Conservation (phyloP, 2,797 vertebrate genomes). For the Sarcoramphus papa region DNA sequence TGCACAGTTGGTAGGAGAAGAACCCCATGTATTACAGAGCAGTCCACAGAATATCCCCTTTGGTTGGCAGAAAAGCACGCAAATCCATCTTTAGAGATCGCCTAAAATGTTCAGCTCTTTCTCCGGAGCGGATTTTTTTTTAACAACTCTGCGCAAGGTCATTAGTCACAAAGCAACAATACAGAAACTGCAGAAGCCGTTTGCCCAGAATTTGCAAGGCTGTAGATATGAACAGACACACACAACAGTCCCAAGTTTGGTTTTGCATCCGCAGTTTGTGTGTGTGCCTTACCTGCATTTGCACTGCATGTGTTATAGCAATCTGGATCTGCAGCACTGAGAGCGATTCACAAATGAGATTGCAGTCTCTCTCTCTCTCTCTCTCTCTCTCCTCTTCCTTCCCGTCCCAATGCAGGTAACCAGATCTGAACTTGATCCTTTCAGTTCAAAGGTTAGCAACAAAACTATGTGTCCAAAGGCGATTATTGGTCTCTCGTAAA, state of each 20-base stretch:
- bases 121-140: constrained; percentile 64
- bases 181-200: constrained; percentile 67
- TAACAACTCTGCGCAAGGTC: constrained; percentile 81
- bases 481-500: constrained; percentile 53
- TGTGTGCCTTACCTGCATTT: constrained; percentile 87
- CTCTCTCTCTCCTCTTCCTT: constrained; percentile 59
- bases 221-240: constrained; percentile 38
- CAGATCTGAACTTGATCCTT: constrained; percentile 82
- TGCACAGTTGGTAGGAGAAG: constrained; percentile 22
- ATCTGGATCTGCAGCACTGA: constrained; percentile 90
- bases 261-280: constrained; percentile 76
- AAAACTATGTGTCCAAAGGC: constrained; percentile 62
- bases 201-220: constrained; percentile 52
- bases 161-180: constrained; percentile 74
- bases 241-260: constrained; percentile 73
- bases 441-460: constrained; percentile 80
- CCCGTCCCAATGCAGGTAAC: constrained; percentile 81
- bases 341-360: constrained; percentile 94
- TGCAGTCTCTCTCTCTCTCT: constrained; percentile 80
- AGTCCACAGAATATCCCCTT: constrained; percentile 55
- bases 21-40: constrained; percentile 37
- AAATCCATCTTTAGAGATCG: constrained; percentile 68
- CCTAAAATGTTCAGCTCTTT: constrained; percentile 59
- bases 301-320: constrained; percentile 85
- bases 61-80: constrained; percentile 46